Evolutionary conservation across 2,888 invertebrate species (phyloP).

Genomic region (Mechanitis messenoides): DNA sequence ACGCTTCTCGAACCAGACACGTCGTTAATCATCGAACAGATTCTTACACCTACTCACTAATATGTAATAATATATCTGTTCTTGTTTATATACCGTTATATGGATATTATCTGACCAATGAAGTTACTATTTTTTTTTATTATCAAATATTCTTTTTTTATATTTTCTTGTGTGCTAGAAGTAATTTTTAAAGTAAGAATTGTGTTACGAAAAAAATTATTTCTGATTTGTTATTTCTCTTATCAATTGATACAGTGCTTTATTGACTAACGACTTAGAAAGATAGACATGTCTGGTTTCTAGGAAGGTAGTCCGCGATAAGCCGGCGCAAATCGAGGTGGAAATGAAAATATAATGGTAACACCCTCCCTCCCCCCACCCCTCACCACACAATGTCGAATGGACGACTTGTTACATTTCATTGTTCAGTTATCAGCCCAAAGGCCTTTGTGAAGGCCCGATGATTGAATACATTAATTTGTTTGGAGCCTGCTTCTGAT

Average conservation of each 20-base stretch:
- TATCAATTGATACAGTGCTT: constrained; percentile 50
- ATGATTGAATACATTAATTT: constrained; percentile 77
- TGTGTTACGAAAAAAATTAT: background rate
- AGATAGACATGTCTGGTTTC: constrained; percentile 71
- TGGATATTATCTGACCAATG: background rate
- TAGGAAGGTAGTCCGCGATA: constrained; percentile 71
- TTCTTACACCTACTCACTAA: constrained; percentile 37
- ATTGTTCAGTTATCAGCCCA: constrained; percentile 75
- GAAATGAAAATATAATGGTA: constrained; percentile 77
- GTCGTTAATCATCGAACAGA: constrained; percentile 63
- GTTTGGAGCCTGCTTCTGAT: constrained; percentile 72
- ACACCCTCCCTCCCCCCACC: constrained; percentile 48
- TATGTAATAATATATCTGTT: constrained; percentile 31
- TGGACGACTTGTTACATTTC: constrained; percentile 77
- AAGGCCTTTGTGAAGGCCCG: constrained; percentile 70
- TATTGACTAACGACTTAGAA: constrained; percentile 70
- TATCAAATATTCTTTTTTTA: too few relatives aligned
- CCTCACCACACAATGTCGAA: constrained; percentile 68
- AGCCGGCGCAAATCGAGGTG: constrained; percentile 72
- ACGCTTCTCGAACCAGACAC: constrained; percentile 53
- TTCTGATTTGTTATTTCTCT: constrained; percentile 24
- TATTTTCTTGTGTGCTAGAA: too few relatives aligned
- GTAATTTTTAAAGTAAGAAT: too few relatives aligned
- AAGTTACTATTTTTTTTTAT: too few relatives aligned
- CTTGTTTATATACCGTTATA: constrained; percentile 15